A percentile compares a stretch with the other conserved stretches of the same genome.
Evolutionary conservation across 2,113 vertebrate species (phyloP).

Genomic region (Leucopsar rothschildi): DNA sequence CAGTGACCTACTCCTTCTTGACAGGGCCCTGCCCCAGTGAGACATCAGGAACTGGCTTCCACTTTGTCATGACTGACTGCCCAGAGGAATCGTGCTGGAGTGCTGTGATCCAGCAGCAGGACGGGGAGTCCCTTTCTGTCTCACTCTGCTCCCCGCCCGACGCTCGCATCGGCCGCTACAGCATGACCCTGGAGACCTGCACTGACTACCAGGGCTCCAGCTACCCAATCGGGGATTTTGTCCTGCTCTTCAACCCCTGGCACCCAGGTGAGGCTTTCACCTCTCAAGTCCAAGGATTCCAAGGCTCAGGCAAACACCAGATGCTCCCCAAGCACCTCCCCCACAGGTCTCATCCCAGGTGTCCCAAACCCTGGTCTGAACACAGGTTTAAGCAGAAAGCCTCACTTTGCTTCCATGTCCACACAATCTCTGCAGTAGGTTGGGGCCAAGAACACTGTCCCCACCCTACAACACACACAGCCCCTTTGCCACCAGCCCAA

Average conservation of each 20-base stretch:
- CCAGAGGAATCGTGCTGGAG: slow-evolving; percentile 76
- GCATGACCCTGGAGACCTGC: slow-evolving; percentile 71
- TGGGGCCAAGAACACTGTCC: rapidly evolving
- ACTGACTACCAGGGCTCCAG: slow-evolving; percentile 49
- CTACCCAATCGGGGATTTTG: slow-evolving; percentile 75
- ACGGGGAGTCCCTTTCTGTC: slow-evolving; percentile 64
- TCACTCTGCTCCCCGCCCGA: slow-evolving; percentile 74
- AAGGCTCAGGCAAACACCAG: rapidly evolving
- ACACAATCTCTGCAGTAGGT: rapidly evolving
- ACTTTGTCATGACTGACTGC: slow-evolving; percentile 71
- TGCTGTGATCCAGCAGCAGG: slow-evolving; percentile 69
- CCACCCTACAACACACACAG: background rate
- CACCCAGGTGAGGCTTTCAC: slow-evolving; percentile 79
- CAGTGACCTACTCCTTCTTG: background rate
- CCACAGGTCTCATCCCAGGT: rapidly evolving
- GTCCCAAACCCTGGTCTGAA: background rate
- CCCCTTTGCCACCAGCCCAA: background rate
- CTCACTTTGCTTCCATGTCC: background rate
- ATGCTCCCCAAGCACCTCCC: rapidly evolving
- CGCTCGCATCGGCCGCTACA: slow-evolving; percentile 83
- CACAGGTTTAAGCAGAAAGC: background rate
- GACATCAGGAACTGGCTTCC: slow-evolving; percentile 77
- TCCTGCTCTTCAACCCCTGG: slow-evolving; percentile 92
- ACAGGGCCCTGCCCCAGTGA: slow-evolving; percentile 83
- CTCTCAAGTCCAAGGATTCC: rapidly evolving